Evolutionary conservation across 1,140 invertebrate species (phyloP).

Genomic region (Hormaphis cornu): DNA sequence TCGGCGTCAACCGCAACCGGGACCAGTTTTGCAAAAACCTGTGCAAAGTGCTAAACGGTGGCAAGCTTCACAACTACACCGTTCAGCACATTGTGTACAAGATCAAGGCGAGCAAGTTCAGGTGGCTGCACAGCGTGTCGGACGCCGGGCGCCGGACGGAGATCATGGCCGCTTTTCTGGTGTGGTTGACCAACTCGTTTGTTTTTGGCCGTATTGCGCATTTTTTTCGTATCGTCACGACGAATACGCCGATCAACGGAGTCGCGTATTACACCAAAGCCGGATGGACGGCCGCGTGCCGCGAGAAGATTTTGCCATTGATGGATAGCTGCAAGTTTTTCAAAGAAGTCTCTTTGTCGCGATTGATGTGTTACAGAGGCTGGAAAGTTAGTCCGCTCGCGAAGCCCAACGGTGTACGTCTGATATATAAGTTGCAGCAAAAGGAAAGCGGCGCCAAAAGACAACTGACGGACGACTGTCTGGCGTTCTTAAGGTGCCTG

Average conservation of each 20-base stretch:
- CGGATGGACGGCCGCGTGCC: neutral
- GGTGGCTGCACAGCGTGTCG: neutral
- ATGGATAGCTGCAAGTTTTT: neutral
- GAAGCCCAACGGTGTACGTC: neutral
- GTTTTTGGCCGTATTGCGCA: neutral
- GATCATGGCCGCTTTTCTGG: neutral
- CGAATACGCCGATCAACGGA: neutral
- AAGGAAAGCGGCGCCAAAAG: neutral
- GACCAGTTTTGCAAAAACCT: neutral
- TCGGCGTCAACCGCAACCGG: neutral
- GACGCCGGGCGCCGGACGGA: no score
- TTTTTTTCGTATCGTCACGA: neutral
- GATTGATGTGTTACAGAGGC: no score
- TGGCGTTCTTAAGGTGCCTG: neutral
- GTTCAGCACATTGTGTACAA: neutral
- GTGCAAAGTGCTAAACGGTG: neutral
- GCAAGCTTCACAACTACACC: neutral
- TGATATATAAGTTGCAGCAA: neutral
- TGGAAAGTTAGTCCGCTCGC: conserved; percentile 1
- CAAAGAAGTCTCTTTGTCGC: neutral
- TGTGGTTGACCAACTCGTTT: conserved; percentile 7
- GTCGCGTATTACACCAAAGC: neutral
- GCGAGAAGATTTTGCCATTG: neutral
- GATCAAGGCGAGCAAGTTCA: neutral
- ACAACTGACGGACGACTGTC: neutral